Conservation (phyloP, 2,797 vertebrate species). For the Triplophysa bombifrons region DNA sequence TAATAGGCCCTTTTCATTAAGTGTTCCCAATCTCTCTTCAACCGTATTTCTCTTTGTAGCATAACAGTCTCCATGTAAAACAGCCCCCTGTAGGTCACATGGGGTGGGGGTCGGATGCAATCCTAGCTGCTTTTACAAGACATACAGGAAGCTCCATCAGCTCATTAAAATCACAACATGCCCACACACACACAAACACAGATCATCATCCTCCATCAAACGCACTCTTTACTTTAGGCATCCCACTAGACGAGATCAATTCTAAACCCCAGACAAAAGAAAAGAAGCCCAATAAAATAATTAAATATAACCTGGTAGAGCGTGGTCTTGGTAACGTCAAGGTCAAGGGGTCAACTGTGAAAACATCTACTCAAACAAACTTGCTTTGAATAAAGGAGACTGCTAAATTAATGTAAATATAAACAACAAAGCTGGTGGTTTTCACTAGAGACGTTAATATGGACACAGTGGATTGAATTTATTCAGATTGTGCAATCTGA, state of each 20-base stretch:
- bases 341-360: neutral
- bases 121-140: constrained; percentile 50
- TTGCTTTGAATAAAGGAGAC: neutral
- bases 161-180: constrained; percentile 55
- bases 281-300: neutral
- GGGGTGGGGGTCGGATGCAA: constrained; percentile 22
- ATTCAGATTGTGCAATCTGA: too few relatives aligned
- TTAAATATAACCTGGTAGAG: constrained; percentile 1
- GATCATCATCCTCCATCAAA: constrained; percentile 22
- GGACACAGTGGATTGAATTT: too few relatives aligned
- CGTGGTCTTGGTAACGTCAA: neutral
- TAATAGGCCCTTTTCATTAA: neutral
- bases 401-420: neutral
- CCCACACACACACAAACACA: constrained; percentile 38
- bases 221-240: constrained; percentile 26
- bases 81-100: constrained; percentile 1
- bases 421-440: neutral
- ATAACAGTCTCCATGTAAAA: constrained; percentile 22
- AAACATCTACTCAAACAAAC: neutral
- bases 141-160: constrained; percentile 41
- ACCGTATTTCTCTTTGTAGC: constrained; percentile 1
- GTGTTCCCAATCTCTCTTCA: constrained; percentile 13
- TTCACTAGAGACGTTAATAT: neutral
- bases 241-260: constrained; percentile 6
- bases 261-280: neutral